Base-by-base conservation (phyloP, 1,140 invertebrate species). In the Charaxes varanes region DNA sequence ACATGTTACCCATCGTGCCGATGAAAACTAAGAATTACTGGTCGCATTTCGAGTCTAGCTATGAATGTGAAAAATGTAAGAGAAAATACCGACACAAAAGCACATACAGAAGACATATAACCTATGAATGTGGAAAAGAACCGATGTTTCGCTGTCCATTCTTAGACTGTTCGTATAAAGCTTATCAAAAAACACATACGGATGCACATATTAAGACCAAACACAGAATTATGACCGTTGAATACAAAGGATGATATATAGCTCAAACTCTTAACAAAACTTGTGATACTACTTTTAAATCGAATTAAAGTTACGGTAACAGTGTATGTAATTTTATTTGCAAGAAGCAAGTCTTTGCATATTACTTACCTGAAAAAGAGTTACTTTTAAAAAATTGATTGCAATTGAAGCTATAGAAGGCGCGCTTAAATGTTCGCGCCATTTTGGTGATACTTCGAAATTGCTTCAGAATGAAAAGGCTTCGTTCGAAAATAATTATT, bases 121-220 rank as follows among this genome's bases (percentile, higher is more conserved):
- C 77, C 0, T 86, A 85, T 35, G 86, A 86, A 45, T 87, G 86
- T 42, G 85, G 85, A 4, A 85, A 86, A 56, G 74, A 83, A 32
- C 85, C 86, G 1, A 81, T 74, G 63, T 86, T 85, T 45, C 56
- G 73, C 8, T 87, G 86, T 51, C 76, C 77, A 7, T 77, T 84
- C 37, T 26, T 85, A 37, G 69, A 86, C 42, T 81, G 83, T 63
- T 44, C 79, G 22, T 76, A 84, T 56, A 85, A 85, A 65, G 82
- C 81, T 41, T 83, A 84, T 60, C 72, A 86, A 69, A 84, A 81
- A 62, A 71, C 74, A 36, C 68, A 74, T 28, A 82, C 84, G 12
- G 77, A 82, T 18, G 77, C 80, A 28, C 69, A 80, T 37, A 61
- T 74, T 27, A 66, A 74, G 51, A 70, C 71, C 7, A 78, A 71